These are phyloP conservation scores for Siphonodentalium dalli DNA, from an alignment of 2,888 invertebrate species.

Conservation along the genomic window DNA sequence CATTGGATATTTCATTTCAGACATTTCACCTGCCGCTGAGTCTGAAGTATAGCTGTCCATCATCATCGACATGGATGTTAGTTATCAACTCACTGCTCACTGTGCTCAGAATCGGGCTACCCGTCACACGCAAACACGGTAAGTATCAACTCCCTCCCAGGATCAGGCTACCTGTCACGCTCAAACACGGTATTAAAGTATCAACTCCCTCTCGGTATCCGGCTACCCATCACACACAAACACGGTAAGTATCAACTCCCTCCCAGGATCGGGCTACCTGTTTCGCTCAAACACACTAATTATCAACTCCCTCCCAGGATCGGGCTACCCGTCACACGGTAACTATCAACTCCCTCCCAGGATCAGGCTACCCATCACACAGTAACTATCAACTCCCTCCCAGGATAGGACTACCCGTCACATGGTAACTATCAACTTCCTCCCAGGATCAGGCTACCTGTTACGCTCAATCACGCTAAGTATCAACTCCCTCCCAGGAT, in stretches of 20 bases:
- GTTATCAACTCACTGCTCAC: slow-evolving; percentile 79
- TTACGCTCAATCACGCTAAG: slow-evolving; percentile 80
- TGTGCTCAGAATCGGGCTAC: slow-evolving; percentile 83
- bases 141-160: no score
- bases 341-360: no score
- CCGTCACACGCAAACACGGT: slow-evolving; percentile 81
- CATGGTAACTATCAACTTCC: no score
- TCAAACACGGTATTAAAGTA: slow-evolving; percentile 87
- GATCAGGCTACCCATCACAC: no score
- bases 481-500: no score
- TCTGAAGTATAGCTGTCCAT: slow-evolving; percentile 82
- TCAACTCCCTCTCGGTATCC: slow-evolving; percentile 81
- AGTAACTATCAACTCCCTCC: no score
- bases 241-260: slow-evolving; percentile 74
- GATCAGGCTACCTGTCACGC: no score
- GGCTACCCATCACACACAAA: slow-evolving; percentile 85
- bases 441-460: slow-evolving; percentile 83
- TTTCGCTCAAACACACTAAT: slow-evolving; percentile 95
- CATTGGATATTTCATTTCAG: slow-evolving; percentile 68
- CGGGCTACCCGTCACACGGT: slow-evolving; percentile 86
- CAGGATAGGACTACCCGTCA: no score
- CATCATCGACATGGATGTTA: slow-evolving; percentile 83
- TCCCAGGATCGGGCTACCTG: no score
- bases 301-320: slow-evolving; percentile 80
- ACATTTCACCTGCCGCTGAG: slow-evolving; percentile 78